Percentiles rank a stretch among this genome's conserved stretches.
These are phyloP conservation scores for Periplaneta americana DNA, from an alignment of 1,140 invertebrate species.

Conservation along the genomic window DNA sequence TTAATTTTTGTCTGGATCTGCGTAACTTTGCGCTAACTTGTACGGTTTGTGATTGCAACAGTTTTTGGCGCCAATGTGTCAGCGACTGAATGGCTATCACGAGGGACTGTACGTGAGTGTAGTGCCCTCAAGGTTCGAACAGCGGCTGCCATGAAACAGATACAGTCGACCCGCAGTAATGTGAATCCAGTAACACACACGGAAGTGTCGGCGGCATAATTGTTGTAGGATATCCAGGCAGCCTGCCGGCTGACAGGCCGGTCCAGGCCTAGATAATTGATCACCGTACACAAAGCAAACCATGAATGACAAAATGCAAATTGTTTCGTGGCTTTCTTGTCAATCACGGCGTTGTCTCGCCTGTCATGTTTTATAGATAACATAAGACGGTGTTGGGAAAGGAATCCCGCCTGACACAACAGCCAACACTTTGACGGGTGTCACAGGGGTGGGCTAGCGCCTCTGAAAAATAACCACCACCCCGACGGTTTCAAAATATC, in stretches of 20 bases:
- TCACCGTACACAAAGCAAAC: background rate
- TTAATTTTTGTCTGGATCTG: too few species aligned
- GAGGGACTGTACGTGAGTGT: too few species aligned
- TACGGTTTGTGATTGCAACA: too few species aligned
- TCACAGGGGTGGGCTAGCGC: background rate
- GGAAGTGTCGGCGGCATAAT: background rate
- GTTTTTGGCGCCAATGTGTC: too few species aligned
- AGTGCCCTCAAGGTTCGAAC: too few species aligned
- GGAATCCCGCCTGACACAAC: background rate
- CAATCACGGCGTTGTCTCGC: background rate
- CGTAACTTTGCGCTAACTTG: too few species aligned
- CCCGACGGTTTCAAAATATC: too few species aligned
- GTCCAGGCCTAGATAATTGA: background rate
- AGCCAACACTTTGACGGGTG: background rate
- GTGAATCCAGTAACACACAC: too few species aligned
- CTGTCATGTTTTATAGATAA: background rate
- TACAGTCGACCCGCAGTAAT: background rate
- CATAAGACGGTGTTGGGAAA: background rate
- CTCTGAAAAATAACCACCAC: too few species aligned
- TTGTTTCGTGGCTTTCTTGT: background rate
- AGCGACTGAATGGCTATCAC: too few species aligned
- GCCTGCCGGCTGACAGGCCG: background rate
- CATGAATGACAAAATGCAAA: background rate
- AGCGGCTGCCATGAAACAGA: background rate
- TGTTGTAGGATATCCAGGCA: background rate